Conservation (phyloP, 2,888 invertebrate species). For the Furcula furcula region DNA sequence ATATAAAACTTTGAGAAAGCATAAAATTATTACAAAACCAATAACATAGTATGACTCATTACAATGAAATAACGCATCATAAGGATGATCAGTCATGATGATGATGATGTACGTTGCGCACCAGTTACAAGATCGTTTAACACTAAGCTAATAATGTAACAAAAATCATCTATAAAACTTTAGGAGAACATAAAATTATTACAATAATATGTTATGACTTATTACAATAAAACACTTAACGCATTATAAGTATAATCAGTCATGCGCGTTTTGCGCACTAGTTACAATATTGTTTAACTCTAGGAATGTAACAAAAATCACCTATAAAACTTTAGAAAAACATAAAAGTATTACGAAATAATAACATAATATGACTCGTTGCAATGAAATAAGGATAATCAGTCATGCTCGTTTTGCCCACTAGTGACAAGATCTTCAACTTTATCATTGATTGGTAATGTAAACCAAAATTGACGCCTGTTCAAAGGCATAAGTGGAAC, state of each 20-base stretch:
- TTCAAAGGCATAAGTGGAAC: constrained; percentile 12
- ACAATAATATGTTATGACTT: too few relatives aligned
- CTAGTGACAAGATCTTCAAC: constrained; percentile 4
- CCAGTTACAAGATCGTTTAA: too few relatives aligned
- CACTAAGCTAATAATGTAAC: too few relatives aligned
- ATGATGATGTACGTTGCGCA: too few relatives aligned
- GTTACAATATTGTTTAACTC: background rate
- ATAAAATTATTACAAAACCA: background rate
- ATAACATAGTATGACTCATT: background rate
- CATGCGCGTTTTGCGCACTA: background rate
- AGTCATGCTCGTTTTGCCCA: background rate
- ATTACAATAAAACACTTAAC: too few relatives aligned
- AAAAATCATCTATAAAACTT: too few relatives aligned
- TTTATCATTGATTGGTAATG: constrained; percentile 4
- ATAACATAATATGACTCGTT: background rate
- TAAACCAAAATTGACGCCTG: constrained; percentile 9
- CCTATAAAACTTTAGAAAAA: background rate
- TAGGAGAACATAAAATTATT: too few relatives aligned
- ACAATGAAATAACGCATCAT: background rate
- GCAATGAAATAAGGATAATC: background rate
- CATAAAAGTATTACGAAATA: background rate
- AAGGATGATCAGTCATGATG: too few relatives aligned
- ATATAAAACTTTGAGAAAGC: background rate
- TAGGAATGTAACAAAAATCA: background rate
- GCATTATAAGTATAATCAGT: too few relatives aligned